phyloP scores from a whole-genome alignment of 2,888 invertebrate species.

The Harpagoxenus sublaevis region DNA sequence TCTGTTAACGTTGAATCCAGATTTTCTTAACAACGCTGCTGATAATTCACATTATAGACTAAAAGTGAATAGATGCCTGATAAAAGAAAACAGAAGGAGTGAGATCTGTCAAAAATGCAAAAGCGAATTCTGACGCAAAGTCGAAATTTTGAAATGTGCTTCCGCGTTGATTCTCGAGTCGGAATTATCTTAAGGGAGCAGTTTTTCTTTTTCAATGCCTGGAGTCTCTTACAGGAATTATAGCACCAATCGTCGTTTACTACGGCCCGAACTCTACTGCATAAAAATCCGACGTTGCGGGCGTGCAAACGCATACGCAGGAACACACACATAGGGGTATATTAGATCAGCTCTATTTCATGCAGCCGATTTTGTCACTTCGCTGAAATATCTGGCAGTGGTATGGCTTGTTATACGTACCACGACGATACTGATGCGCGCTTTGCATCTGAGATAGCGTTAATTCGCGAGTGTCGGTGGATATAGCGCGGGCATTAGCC shows the following conservation, averaged over 20 bases:
- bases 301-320: conserved; percentile 14
- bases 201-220: not conserved
- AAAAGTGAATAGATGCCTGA: not conserved
- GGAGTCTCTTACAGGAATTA: not conserved
- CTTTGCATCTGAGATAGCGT: conserved; percentile 26
- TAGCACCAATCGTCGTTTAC: conserved; percentile 25
- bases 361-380: conserved; percentile 47
- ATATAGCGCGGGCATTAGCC: conserved; percentile 4
- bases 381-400: conserved; percentile 15
- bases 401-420: conserved; percentile 2
- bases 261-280: conserved; percentile 16
- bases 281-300: conserved; percentile 28
- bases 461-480: conserved; percentile 39
- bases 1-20: not conserved
- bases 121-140: not conserved
- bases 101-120: not conserved
- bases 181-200: not conserved
- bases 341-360: conserved; percentile 47
- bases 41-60: not conserved
- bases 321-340: conserved; percentile 6
- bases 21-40: not conserved
- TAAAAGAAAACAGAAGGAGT: not conserved
- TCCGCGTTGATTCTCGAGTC: not conserved
- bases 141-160: conserved; percentile 7
- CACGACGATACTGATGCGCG: conserved; percentile 22